These are phyloP conservation scores for Drosophila nigritarsus DNA, from an alignment of 2,888 invertebrate genomes.

Conservation along the genomic window DNA sequence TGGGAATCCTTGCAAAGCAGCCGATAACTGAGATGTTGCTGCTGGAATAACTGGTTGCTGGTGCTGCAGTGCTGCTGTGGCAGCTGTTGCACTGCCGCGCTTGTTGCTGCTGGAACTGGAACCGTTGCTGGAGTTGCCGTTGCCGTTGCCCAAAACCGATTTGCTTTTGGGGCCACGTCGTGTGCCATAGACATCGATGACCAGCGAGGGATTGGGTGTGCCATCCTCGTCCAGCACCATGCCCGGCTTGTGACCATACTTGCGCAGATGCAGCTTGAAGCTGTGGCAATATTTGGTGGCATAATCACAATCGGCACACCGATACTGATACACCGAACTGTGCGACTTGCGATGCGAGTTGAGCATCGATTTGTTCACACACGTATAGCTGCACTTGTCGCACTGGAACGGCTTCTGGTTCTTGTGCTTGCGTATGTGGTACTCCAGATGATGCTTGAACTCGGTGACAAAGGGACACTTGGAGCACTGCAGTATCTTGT, in stretches of 20 bases:
- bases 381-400: slow-evolving; percentile 93
- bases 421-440: slow-evolving; percentile 97
- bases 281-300: slow-evolving; percentile 99
- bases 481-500: slow-evolving; percentile 95
- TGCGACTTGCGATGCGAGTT: slow-evolving; percentile 99
- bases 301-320: slow-evolving; percentile 96
- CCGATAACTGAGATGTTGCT: slow-evolving; percentile 77
- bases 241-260: slow-evolving; percentile 95
- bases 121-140: slow-evolving; percentile 36
- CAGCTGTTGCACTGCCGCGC: slow-evolving; percentile 20
- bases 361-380: slow-evolving; percentile 99
- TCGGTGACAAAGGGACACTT: slow-evolving; percentile 99
- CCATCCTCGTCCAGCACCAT: slow-evolving; percentile 96
- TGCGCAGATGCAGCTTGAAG: slow-evolving; percentile 96
- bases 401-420: slow-evolving; percentile 98
- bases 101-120: slow-evolving; percentile 44
- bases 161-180: slow-evolving; percentile 93
- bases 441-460: slow-evolving; percentile 99
- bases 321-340: slow-evolving; percentile 95
- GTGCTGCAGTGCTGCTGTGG: slow-evolving; percentile 1
- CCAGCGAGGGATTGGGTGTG: slow-evolving; percentile 93
- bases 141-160: slow-evolving; percentile 52
- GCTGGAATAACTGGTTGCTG: slow-evolving; percentile 31
- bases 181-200: slow-evolving; percentile 96
- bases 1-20: slow-evolving; percentile 80